These are phyloP conservation scores for Aegithalos caudatus DNA, from an alignment of 2,113 vertebrate species.

Conservation along the genomic window DNA sequence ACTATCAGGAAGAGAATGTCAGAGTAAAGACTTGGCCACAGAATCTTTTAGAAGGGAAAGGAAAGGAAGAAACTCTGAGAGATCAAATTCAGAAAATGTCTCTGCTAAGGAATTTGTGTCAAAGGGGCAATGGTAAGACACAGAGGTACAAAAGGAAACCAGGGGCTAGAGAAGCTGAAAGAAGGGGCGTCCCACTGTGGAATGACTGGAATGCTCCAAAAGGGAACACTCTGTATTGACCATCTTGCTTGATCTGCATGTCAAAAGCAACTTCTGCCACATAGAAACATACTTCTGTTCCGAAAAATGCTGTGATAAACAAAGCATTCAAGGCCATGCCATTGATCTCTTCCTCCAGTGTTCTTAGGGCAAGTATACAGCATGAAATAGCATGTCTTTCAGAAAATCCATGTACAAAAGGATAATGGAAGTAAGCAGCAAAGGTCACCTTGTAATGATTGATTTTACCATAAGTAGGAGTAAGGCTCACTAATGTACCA, in stretches of 20 bases:
- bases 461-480: not conserved
- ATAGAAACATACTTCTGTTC: conserved; percentile 29
- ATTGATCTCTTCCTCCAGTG: conserved; percentile 9
- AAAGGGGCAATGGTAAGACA: conserved; percentile 31
- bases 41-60: conserved; percentile 30
- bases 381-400: conserved; percentile 7
- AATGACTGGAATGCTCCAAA: conserved; percentile 60
- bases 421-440: conserved; percentile 1
- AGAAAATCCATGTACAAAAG: not conserved
- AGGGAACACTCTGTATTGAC: conserved; percentile 62
- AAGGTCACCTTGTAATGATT: not conserved
- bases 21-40: conserved; percentile 16
- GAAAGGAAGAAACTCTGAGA: not conserved
- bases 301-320: conserved; percentile 58
- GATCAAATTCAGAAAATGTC: conserved; percentile 30
- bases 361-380: conserved; percentile 42
- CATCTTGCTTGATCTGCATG: conserved; percentile 74
- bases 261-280: conserved; percentile 67
- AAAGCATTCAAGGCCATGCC: conserved; percentile 51
- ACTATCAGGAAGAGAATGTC: conserved; percentile 23
- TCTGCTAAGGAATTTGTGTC: conserved; percentile 48
- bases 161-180: conserved; percentile 41
- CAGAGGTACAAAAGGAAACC: conserved; percentile 44
- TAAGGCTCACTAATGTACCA: not conserved
- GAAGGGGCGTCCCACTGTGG: conserved; percentile 61